Conservation (phyloP, 1,140 invertebrate species). For the Musca domestica region DNA sequence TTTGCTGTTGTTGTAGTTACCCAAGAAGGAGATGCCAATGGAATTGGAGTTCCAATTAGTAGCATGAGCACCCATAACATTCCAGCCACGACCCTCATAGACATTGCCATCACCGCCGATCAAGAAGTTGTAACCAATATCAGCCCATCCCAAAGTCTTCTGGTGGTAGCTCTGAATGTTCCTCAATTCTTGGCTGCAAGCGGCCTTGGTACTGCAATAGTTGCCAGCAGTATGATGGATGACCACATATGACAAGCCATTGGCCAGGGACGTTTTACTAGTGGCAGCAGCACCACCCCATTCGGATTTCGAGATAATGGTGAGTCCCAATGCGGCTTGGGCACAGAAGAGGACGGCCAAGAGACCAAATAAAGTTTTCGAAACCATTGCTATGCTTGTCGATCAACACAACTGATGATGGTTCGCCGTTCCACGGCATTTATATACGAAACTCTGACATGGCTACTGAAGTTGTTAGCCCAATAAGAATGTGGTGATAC, state of each 20-base stretch:
- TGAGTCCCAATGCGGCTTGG: constrained; percentile 39
- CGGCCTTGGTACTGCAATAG: constrained; percentile 51
- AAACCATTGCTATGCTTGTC: constrained; percentile 7
- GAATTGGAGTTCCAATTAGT: constrained; percentile 65
- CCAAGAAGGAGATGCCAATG: constrained; percentile 66
- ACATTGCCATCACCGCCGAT: constrained; percentile 59
- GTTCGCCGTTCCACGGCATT: too few relatives aligned
- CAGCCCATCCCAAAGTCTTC: constrained; percentile 63
- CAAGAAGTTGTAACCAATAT: constrained; percentile 67
- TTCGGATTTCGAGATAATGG: constrained; percentile 57
- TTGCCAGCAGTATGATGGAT: constrained; percentile 73
- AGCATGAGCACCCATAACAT: constrained; percentile 65
- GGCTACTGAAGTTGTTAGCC: too few relatives aligned
- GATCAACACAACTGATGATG: too few relatives aligned
- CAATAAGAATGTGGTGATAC: too few relatives aligned
- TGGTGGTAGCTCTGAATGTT: constrained; percentile 62
- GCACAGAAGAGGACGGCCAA: constrained; percentile 37
- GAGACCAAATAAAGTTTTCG: constrained; percentile 20
- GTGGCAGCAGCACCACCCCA: constrained; percentile 64
- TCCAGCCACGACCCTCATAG: constrained; percentile 73
- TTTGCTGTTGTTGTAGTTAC: constrained; percentile 55
- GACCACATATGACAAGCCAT: constrained; percentile 68
- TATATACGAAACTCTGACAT: too few relatives aligned
- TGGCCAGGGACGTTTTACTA: constrained; percentile 51
- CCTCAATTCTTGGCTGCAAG: constrained; percentile 58